phyloP scores from a whole-genome alignment of 2,113 vertebrate genomes.

The Clinocottus analis region DNA sequence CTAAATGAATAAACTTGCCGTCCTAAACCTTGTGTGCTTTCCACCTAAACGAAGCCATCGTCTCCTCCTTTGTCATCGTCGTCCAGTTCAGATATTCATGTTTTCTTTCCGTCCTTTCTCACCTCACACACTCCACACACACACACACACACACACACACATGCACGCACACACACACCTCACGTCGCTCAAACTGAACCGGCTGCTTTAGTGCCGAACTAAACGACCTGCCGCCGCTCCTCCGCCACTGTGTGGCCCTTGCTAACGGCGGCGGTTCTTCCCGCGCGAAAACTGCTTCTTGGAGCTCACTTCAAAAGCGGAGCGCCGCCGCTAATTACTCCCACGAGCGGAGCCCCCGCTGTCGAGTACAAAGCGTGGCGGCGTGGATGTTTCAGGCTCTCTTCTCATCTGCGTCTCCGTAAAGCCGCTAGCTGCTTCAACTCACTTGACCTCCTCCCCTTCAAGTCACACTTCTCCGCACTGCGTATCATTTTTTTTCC shows the following conservation, averaged over 20 bases:
- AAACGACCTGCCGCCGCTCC: not conserved
- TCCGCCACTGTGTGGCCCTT: slow-evolving; percentile 2
- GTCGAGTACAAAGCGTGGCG: slow-evolving; percentile 49
- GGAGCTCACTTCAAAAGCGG: slow-evolving; percentile 58
- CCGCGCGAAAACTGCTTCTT: slow-evolving; percentile 28
- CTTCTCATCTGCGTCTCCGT: slow-evolving; percentile 41
- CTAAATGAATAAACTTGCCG: too few species aligned
- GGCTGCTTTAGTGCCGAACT: too few species aligned
- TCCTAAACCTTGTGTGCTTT: too few species aligned
- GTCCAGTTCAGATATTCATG: too few species aligned
- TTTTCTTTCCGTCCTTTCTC: too few species aligned
- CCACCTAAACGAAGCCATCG: too few species aligned
- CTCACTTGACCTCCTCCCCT: slow-evolving; percentile 58
- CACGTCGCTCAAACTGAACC: too few species aligned
- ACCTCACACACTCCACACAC: too few species aligned
- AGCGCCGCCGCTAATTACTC: slow-evolving; percentile 53
- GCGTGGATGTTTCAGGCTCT: slow-evolving; percentile 32
- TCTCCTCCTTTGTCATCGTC: too few species aligned
- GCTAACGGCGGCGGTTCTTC: not conserved
- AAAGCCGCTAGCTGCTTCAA: slow-evolving; percentile 26
- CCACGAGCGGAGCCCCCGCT: slow-evolving; percentile 55
- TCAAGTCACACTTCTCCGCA: slow-evolving; percentile 30
- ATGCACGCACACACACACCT: too few species aligned
- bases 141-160: too few species aligned
- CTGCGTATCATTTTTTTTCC: slow-evolving; percentile 14